Conservation (phyloP, 2,797 vertebrate species). For the Florisuga fusca region DNA sequence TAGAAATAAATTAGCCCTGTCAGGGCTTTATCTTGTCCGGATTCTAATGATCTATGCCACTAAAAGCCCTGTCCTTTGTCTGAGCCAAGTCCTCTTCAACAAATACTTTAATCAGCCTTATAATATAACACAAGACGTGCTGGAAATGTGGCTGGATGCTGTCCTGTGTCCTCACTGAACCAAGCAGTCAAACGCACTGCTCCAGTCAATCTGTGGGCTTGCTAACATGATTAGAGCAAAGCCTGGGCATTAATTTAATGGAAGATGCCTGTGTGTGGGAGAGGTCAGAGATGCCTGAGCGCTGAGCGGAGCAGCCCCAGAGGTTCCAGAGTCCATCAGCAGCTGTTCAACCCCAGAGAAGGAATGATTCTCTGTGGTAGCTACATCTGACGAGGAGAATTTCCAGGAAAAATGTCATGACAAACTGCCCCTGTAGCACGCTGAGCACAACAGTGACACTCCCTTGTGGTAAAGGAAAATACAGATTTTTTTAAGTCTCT, state of each 20-base stretch:
- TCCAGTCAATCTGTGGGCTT: background rate
- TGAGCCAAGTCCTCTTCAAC: background rate
- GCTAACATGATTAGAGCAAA: background rate
- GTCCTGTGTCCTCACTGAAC: background rate
- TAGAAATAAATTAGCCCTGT: background rate
- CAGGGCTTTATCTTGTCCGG: background rate
- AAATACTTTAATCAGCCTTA: background rate
- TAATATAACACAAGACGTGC: background rate
- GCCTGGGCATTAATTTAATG: background rate
- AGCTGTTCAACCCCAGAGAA: background rate
- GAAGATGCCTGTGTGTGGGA: background rate
- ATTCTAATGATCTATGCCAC: background rate
- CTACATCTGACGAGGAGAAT: background rate
- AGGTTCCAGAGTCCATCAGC: background rate
- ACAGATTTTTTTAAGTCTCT: background rate
- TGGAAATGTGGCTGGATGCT: background rate
- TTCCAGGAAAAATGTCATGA: background rate
- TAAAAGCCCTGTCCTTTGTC: background rate
- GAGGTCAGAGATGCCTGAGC: background rate
- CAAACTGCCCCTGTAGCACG: background rate
- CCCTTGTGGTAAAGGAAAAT: slow-evolving; percentile 2
- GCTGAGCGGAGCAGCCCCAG: background rate
- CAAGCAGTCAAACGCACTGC: background rate
- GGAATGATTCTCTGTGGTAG: fast-evolving
- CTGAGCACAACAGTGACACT: background rate